phyloP scores from a whole-genome alignment of 2,797 vertebrate genomes.

The Intellagama lesueurii region DNA sequence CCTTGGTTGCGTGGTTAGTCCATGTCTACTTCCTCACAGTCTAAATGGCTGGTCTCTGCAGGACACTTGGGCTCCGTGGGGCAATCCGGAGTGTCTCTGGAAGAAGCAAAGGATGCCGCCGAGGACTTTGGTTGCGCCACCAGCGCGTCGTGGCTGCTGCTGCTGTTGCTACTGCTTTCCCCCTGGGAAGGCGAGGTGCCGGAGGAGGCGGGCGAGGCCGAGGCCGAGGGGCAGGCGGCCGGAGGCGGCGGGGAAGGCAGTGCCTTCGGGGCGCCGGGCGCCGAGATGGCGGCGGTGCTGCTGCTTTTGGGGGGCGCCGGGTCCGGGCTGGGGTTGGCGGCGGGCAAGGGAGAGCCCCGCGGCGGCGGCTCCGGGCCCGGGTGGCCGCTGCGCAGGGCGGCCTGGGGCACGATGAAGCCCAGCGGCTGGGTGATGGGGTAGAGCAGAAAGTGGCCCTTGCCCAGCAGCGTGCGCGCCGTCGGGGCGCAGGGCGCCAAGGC shows the following conservation, averaged over 20 bases:
- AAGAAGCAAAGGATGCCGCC: not conserved
- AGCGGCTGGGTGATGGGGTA: constrained; percentile 97
- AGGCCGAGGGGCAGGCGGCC: constrained; percentile 26
- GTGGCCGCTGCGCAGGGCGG: constrained; percentile 83
- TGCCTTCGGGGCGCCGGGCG: constrained; percentile 28
- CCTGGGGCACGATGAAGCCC: constrained; percentile 95
- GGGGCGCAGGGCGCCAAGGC: constrained; percentile 82
- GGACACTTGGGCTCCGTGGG: constrained; percentile 74
- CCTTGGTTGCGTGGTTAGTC: constrained; percentile 76
- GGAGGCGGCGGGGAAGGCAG: constrained; percentile 10
- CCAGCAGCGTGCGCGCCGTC: constrained; percentile 87
- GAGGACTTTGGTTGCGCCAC: constrained; percentile 78
- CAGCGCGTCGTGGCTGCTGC: constrained; percentile 50
- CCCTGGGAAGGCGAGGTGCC: constrained; percentile 64
- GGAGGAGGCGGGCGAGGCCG: constrained; percentile 26
- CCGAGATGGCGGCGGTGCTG: constrained; percentile 54
- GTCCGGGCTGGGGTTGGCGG: constrained; percentile 75
- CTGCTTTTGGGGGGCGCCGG: constrained; percentile 69
- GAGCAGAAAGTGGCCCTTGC: constrained; percentile 95
- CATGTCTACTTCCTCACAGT: constrained; percentile 89
- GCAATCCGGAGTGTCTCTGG: constrained; percentile 76
- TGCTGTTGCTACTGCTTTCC: constrained; percentile 46
- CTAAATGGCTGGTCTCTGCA: constrained; percentile 79
- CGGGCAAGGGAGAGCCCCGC: constrained; percentile 73
- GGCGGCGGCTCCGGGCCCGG: constrained; percentile 78